phyloP scores from a whole-genome alignment of 2,888 invertebrate genomes.

The Dysmachus trigonus region DNA sequence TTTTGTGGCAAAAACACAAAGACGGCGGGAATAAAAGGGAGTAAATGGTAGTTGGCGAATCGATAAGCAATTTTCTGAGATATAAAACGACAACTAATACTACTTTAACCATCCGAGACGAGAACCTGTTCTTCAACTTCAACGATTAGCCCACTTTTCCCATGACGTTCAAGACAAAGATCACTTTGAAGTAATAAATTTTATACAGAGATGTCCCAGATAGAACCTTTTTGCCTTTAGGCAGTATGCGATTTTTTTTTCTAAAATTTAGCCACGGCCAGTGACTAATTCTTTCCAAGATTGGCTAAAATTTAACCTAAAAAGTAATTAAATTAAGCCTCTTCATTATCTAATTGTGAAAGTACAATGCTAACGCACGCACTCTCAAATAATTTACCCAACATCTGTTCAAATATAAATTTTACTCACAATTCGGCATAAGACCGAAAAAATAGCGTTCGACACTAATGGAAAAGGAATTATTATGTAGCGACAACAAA shows the following conservation, averaged over 20 bases:
- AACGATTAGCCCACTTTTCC: not conserved
- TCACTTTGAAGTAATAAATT: not conserved
- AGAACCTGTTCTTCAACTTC: not conserved
- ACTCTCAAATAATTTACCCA: too few species aligned
- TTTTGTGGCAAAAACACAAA: not conserved
- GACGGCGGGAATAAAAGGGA: not conserved
- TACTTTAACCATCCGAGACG: not conserved
- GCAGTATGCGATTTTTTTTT: too few species aligned
- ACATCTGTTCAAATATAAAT: too few species aligned
- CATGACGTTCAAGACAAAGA: not conserved
- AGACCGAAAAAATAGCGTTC: not conserved
- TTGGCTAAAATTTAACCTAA: not conserved
- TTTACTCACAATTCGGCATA: too few species aligned
- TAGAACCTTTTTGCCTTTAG: not conserved
- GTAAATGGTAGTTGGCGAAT: not conserved
- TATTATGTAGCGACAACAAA: not conserved
- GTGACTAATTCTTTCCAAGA: not conserved
- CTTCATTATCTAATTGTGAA: too few species aligned
- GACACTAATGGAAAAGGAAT: not conserved
- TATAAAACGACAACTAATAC: not conserved
- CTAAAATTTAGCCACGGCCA: too few species aligned
- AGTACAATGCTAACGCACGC: too few species aligned
- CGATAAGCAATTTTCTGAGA: not conserved
- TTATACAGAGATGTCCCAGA: not conserved
- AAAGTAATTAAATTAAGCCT: too few species aligned